Conservation (phyloP, 92 coral and sea anemone species). For the Plumapathes pennacea region DNA sequence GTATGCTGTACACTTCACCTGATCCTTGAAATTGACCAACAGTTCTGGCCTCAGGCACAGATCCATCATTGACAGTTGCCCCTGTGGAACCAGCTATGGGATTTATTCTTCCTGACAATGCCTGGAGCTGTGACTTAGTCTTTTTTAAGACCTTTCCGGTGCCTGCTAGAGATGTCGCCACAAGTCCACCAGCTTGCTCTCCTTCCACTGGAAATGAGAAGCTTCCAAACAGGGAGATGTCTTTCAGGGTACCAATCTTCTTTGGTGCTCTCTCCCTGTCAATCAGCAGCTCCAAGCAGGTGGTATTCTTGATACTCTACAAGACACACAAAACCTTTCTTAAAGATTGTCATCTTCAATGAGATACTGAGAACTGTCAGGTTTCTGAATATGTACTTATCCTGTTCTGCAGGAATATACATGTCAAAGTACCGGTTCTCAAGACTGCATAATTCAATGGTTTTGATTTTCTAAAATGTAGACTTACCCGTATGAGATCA, state of each 20-base stretch:
- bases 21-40: background rate
- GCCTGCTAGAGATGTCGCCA: slow-evolving; percentile 26
- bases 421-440: no score
- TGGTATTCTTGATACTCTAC: slow-evolving; percentile 9
- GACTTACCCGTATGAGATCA: slow-evolving; percentile 22
- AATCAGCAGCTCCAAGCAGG: slow-evolving; percentile 1
- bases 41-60: background rate
- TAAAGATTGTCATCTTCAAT: no score
- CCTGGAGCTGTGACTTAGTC: slow-evolving; percentile 26
- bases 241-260: slow-evolving; percentile 34
- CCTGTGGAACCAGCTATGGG: slow-evolving; percentile 34
- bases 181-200: slow-evolving; percentile 15
- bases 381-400: no score
- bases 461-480: no score
- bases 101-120: background rate
- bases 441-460: no score
- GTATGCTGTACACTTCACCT: slow-evolving; percentile 6
- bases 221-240: slow-evolving; percentile 34
- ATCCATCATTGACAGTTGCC: background rate
- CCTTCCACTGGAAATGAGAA: slow-evolving; percentile 21
- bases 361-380: no score
- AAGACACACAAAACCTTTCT: no score
- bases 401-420: no score
- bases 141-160: slow-evolving; percentile 16
- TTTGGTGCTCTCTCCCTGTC: slow-evolving; percentile 8